These are phyloP conservation scores for Gambusia affinis DNA, from an alignment of 2,113 vertebrate genomes.

Conservation along the genomic window DNA sequence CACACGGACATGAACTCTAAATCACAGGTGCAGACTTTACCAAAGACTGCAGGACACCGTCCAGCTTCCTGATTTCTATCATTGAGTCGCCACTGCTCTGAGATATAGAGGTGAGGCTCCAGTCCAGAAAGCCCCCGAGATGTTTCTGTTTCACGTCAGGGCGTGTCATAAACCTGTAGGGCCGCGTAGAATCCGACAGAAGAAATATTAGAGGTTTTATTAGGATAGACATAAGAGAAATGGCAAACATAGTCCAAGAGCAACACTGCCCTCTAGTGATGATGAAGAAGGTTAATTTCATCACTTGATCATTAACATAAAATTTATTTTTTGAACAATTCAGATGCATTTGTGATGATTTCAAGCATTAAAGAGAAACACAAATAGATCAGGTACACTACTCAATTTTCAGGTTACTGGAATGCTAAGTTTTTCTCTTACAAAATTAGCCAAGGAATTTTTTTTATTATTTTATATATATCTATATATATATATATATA, in stretches of 20 bases:
- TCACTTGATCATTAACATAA: not conserved
- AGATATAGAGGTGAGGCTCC: conserved; percentile 86
- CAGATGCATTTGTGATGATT: too few species aligned
- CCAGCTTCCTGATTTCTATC: conserved; percentile 82
- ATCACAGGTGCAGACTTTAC: conserved; percentile 70
- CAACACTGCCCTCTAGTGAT: conserved; percentile 64
- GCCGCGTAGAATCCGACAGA: conserved; percentile 23
- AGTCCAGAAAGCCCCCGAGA: conserved; percentile 91
- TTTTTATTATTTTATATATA: too few species aligned
- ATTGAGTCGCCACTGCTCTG: conserved; percentile 82
- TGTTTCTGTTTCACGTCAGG: conserved; percentile 90
- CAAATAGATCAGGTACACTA: too few species aligned
- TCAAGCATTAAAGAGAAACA: too few species aligned
- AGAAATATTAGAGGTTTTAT: not conserved
- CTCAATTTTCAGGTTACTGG: too few species aligned
- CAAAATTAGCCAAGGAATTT: too few species aligned
- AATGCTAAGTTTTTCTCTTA: too few species aligned
- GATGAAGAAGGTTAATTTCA: not conserved
- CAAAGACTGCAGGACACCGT: conserved; percentile 92
- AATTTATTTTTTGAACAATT: too few species aligned
- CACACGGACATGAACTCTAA: not conserved
- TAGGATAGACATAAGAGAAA: not conserved
- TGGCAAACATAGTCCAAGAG: not conserved
- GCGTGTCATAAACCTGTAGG: conserved; percentile 89
- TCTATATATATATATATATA: too few species aligned